Percentiles rank a stretch among this genome's conserved stretches.
These are phyloP conservation scores for Oreochromis niloticus DNA, from an alignment of 2,113 vertebrate species.

Conservation along the genomic window DNA sequence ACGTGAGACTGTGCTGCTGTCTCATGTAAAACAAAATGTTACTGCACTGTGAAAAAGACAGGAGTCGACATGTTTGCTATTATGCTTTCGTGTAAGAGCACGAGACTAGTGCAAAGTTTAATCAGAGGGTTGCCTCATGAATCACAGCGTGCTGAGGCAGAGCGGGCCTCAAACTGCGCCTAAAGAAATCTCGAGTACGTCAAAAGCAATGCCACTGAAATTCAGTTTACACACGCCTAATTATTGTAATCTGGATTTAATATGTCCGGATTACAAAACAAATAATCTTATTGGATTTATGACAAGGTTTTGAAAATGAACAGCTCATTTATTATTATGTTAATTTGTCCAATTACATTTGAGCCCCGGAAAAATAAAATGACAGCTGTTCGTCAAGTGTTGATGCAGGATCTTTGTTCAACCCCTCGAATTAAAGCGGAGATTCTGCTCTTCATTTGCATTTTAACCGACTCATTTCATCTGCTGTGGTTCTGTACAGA, in stretches of 20 bases:
- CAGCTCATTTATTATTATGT: neutral
- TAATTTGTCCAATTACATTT: neutral
- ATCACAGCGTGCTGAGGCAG: neutral
- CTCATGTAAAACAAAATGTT: neutral
- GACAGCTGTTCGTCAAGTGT: neutral
- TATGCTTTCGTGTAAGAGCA: neutral
- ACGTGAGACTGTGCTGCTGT: neutral
- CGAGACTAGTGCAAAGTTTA: neutral
- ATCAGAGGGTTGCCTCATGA: fast-evolving
- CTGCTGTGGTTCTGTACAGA: neutral
- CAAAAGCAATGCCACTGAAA: neutral
- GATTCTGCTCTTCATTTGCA: neutral
- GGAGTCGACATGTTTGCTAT: neutral
- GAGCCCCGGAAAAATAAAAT: neutral
- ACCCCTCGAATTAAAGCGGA: neutral
- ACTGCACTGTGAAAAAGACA: neutral
- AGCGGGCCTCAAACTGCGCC: neutral
- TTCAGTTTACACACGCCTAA: neutral
- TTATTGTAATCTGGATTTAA: neutral
- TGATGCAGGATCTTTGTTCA: neutral
- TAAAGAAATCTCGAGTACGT: neutral
- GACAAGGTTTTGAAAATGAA: neutral
- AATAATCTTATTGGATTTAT: neutral
- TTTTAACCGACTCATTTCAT: neutral
- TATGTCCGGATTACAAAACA: neutral